Evolutionary conservation across 2,113 vertebrate species (phyloP).

Genomic region (Chunga burmeisteri): DNA sequence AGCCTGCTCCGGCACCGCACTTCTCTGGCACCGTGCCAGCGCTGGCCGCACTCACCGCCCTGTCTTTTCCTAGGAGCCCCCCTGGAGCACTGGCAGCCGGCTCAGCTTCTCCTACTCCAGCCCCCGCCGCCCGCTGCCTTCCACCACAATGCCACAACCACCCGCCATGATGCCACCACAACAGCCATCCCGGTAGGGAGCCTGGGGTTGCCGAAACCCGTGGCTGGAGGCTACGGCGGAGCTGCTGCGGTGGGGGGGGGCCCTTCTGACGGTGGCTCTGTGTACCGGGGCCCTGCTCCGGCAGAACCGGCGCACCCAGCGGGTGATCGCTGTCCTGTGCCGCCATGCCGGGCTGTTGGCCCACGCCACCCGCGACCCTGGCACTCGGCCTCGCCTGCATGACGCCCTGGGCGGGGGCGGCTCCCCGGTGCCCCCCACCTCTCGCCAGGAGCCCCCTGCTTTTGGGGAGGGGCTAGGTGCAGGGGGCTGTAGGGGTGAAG

Average conservation of each 20-base stretch:
- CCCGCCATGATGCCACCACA: rapidly evolving
- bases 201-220: neutral
- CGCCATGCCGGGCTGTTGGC: conserved; percentile 74
- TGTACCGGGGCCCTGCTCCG: conserved; percentile 79
- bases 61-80: conserved; percentile 29
- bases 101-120: conserved; percentile 61
- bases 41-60: neutral
- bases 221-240: conserved; percentile 61
- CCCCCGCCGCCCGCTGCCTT: neutral
- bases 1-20: neutral
- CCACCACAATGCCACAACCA: neutral
- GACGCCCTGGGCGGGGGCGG: neutral
- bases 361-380: conserved; percentile 66
- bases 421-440: neutral
- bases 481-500: neutral
- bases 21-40: neutral
- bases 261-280: conserved; percentile 78
- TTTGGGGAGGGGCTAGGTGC: neutral
- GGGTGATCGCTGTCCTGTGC: conserved; percentile 71
- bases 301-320: conserved; percentile 76
- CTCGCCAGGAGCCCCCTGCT: neutral
- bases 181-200: neutral
- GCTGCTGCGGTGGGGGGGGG: conserved; percentile 72
- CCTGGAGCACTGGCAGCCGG: neutral
- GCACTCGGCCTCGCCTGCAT: conserved; percentile 72